Evolutionary conservation across 23 tunicate species (phyloP).

Genomic region (Ascidia mentula): DNA sequence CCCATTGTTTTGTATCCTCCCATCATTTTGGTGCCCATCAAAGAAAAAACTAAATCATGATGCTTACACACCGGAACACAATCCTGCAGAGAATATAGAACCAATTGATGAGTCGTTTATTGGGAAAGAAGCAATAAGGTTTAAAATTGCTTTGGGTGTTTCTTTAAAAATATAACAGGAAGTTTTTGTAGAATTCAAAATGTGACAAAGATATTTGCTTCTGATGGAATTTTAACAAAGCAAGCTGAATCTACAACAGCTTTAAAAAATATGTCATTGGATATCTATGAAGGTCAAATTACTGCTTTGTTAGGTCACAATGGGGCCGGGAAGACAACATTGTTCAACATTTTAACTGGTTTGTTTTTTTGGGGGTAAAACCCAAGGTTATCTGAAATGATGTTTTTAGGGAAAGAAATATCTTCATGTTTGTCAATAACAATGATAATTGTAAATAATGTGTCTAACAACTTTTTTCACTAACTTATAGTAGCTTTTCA

Average conservation of each 20-base stretch:
- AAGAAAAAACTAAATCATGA: neutral
- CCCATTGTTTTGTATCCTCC: constrained; percentile 54
- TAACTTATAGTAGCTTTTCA: too few species aligned
- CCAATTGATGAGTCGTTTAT: constrained; percentile 41
- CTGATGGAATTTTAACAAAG: constrained; percentile 11
- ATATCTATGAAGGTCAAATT: constrained; percentile 92
- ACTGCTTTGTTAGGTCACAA: constrained; percentile 94
- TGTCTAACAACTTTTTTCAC: too few species aligned
- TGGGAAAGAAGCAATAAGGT: constrained; percentile 74
- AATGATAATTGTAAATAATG: too few species aligned
- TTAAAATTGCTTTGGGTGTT: neutral
- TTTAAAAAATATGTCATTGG: constrained; percentile 68
- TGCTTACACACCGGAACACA: neutral
- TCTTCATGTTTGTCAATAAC: too few species aligned
- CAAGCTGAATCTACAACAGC: constrained; percentile 38
- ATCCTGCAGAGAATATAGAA: constrained; percentile 34
- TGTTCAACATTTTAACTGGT: constrained; percentile 94
- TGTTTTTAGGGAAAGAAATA: too few species aligned
- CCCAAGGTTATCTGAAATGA: too few species aligned
- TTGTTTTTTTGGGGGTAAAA: too few species aligned
- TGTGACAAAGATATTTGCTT: constrained; percentile 50
- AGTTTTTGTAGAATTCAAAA: constrained; percentile 35
- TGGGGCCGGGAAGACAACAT: constrained; percentile 95
- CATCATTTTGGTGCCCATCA: constrained; percentile 74
- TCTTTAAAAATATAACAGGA: neutral